Evolutionary conservation across 1,140 invertebrate species (phyloP), one percentile per base, ranked within the genome.

Genomic region (Lucilia sericata): DNA sequence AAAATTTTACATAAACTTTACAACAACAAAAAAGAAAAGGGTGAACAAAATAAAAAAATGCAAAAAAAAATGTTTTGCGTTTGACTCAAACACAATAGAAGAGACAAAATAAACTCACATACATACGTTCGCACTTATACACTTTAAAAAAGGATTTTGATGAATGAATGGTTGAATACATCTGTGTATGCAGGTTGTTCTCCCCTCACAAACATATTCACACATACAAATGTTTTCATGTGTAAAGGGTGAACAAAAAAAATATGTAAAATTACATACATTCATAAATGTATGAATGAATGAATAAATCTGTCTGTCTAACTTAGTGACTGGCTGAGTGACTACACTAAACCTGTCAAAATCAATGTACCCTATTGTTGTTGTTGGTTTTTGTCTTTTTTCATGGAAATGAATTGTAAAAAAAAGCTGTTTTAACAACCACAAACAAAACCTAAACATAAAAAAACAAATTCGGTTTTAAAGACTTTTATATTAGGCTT

Each of bases 301-400:
- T 76, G 34, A 76, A 42, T 42, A 30, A 30, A 30, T n/a, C n/a
- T 30, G 25, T 30, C 25, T 30, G 25, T 42, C 8, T 76, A 34
- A 76, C 74, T 42, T 13, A 19, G 2, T 76, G 74, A 10, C 8
- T 76, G 34, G 34, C 13, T 76, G 76, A 21, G 4, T 80, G 76
- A 80, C 42, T 80, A 21, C 76, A 80, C 36, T 80, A 80, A 80
- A 80, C 42, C 76, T 80, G 76, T 80, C 76, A 80, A 80, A 80
- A 80, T 80, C 76, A 80, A 80, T 80, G 76, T 80, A 12, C 42
- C 19, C 42, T 49, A 49, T 80, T 80, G 76, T 80, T 19, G 42
- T 80, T 49, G 7, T 49, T 80, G 42, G 49, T 21, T 49, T 2
- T 47, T 80, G 42, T 80, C 42, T 42, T 42, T 19, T 76, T 9